phyloP scores from a whole-genome alignment of 2,113 vertebrate genomes.

The Poeciliopsis turrubarensis region DNA sequence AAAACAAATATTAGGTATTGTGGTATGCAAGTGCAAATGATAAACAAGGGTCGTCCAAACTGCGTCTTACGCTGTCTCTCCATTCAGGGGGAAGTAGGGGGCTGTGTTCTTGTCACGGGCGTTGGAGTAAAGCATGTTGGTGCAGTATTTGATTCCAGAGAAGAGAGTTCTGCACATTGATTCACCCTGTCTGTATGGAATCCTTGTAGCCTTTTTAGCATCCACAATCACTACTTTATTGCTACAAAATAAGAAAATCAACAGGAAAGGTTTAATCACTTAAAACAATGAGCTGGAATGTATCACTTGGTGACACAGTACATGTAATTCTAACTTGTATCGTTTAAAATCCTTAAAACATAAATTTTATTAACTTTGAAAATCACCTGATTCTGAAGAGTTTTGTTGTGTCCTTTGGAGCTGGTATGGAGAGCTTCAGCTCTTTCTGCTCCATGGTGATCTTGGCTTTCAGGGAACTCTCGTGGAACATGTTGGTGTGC shows the following conservation, averaged over 20 bases:
- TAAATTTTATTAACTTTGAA: neutral
- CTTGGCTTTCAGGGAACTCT: constrained; percentile 80
- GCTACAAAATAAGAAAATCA: constrained; percentile 67
- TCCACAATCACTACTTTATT: constrained; percentile 83
- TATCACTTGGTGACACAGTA: neutral
- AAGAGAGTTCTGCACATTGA: constrained; percentile 80
- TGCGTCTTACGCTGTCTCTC: constrained; percentile 80
- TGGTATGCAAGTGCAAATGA: neutral
- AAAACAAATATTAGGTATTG: neutral
- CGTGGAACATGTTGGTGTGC: constrained; percentile 88
- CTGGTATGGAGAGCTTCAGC: constrained; percentile 84
- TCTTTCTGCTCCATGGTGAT: constrained; percentile 77
- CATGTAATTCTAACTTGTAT: neutral
- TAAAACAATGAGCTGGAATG: neutral
- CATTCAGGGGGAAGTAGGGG: constrained; percentile 85
- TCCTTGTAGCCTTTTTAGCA: constrained; percentile 68
- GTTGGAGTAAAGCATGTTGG: constrained; percentile 58
- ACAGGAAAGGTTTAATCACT: neutral
- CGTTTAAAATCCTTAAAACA: neutral
- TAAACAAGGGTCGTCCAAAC: neutral
- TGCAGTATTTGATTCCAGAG: constrained; percentile 83
- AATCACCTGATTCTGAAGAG: constrained; percentile 85
- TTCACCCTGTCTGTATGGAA: constrained; percentile 62
- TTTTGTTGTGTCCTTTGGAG: constrained; percentile 79
- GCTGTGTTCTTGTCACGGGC: constrained; percentile 61